A percentile compares a stretch with the other conserved stretches of the same genome.
Conservation (phyloP, 1,140 invertebrate genomes). For the Drosophila serrata region DNA sequence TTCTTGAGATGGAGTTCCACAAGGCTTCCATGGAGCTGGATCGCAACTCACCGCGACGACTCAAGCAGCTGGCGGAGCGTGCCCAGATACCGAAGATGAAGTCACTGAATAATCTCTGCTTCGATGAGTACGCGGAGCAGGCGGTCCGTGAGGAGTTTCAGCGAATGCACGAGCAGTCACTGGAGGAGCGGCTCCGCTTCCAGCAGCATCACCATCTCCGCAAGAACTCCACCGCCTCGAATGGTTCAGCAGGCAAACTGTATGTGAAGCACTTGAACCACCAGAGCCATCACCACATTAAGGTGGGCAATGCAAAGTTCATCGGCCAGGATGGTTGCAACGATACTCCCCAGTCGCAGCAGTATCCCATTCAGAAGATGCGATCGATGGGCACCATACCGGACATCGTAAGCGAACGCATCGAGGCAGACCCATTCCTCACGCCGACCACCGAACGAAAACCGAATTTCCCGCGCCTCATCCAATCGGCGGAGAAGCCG, state of each 20-base stretch:
- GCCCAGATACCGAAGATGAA: conserved; percentile 82
- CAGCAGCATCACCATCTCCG: conserved; percentile 62
- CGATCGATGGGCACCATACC: conserved; percentile 85
- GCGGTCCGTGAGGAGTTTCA: conserved; percentile 74
- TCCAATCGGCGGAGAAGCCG: conserved; percentile 72
- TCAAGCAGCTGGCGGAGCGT: conserved; percentile 71
- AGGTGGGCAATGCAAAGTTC: conserved; percentile 85
- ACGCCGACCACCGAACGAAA: conserved; percentile 74
- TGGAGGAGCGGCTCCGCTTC: conserved; percentile 63
- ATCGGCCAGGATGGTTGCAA: conserved; percentile 72
- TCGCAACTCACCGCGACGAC: conserved; percentile 78
- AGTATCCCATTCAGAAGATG: conserved; percentile 84
- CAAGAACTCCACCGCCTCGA: conserved; percentile 73
- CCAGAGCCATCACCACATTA: conserved; percentile 45
- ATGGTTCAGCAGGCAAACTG: conserved; percentile 69
- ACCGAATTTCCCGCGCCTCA: conserved; percentile 63
- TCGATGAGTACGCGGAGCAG: conserved; percentile 75
- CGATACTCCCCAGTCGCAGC: conserved; percentile 57
- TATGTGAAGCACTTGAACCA: conserved; percentile 67
- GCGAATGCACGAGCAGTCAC: conserved; percentile 64
- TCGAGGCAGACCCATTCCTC: conserved; percentile 79
- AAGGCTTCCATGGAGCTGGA: conserved; percentile 80
- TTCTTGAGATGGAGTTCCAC: conserved; percentile 83
- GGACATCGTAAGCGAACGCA: conserved; percentile 74
- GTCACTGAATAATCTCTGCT: conserved; percentile 80